Evolutionary conservation across 1,140 invertebrate genomes (phyloP).

Genomic region (Lepidurus arcticus): DNA sequence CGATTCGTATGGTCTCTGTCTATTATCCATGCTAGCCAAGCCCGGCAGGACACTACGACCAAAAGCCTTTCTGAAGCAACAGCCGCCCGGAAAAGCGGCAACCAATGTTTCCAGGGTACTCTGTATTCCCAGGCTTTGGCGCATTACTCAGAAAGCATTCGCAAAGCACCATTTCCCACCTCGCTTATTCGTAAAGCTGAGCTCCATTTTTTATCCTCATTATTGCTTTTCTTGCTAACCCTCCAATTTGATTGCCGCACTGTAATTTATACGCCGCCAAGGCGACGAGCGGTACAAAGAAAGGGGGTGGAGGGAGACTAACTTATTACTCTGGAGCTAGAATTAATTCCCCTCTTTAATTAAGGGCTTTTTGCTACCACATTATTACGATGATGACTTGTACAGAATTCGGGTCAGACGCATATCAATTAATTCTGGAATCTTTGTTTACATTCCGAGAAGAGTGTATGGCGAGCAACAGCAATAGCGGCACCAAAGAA

Average conservation of each 20-base stretch:
- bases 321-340: neutral
- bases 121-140: neutral
- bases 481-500: neutral
- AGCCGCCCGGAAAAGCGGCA: neutral
- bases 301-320: neutral
- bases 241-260: neutral
- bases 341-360: neutral
- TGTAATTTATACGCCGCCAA: neutral
- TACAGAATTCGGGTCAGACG: neutral
- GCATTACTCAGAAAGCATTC: neutral
- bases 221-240: neutral
- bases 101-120: neutral
- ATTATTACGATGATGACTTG: neutral
- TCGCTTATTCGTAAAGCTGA: neutral
- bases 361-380: neutral
- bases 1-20: constrained; percentile 39
- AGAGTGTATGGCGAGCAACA: neutral
- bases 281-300: neutral
- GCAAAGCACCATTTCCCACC: constrained; percentile 6
- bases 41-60: neutral
- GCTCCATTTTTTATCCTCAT: neutral
- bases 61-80: neutral
- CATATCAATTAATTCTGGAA: neutral
- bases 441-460: neutral
- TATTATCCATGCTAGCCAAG: constrained; percentile 39